Evolutionary conservation across 1,140 invertebrate species (phyloP), one percentile per base, ranked within the genome.

Genomic region (Heliconius hermathena): DNA sequence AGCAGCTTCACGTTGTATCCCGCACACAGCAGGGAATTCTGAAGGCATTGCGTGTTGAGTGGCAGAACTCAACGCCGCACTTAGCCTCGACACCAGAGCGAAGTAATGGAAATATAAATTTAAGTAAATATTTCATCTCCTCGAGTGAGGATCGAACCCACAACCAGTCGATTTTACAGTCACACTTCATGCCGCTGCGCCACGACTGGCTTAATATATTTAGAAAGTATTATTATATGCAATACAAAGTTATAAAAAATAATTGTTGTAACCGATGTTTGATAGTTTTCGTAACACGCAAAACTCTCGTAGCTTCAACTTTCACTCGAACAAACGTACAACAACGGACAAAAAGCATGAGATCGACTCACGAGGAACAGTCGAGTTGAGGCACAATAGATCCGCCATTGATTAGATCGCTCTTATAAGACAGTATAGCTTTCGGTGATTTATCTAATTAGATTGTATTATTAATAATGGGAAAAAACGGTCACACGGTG

Each of bases 291-390:
- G 88, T 88, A 91, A 92, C 88, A 91, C 87, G 77, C 82, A 87
- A 90, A 87, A 84, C 79, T 75, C 81, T 90, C 84, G 85, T 88
- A 88, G 88, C 80, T 81, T 77, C 60, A 76, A 92, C 92, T 93
- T 94, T 94, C 92, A 91, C 92, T 87, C 60, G 81, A 88, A 93
- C 91, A 92, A 91, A 93, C 79, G 88, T 71, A 77, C 54, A 77
- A 60, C 49, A 26, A 46, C 81, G 86, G 83, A 87, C 73, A 33
- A 73, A 75, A 78, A 72, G 77, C 85, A 88, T 84, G 84, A 85
- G 78, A 86, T 83, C 82, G 66, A 89, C 88, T 91, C 90, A 91
- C 90, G 89, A 86, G 86, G 84, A 73, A 75, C 75, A 79, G 82
- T 75, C 81, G 76, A 76, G 78, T 26, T 20, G 20, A n/a, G 76